Conservation (phyloP, 2,113 vertebrate species). For the Asarcornis scutulata region DNA sequence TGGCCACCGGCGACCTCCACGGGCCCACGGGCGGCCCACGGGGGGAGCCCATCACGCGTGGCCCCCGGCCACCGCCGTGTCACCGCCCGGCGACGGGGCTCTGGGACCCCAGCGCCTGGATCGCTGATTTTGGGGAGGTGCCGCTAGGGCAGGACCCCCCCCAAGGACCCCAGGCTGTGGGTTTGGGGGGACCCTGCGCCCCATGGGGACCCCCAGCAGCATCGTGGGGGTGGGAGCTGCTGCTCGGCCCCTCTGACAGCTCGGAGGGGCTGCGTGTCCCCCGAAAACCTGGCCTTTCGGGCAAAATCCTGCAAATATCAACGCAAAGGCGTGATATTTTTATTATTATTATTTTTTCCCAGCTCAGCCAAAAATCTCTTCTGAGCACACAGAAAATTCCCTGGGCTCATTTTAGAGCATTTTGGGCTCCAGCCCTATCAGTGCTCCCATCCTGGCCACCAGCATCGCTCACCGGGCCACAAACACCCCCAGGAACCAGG, state of each 20-base stretch:
- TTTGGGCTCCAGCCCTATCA: too few relatives aligned
- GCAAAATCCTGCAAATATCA: background rate
- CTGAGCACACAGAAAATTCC: background rate
- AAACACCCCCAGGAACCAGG: background rate
- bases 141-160: background rate
- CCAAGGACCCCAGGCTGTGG: background rate
- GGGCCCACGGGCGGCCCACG: background rate
- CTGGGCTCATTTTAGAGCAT: background rate
- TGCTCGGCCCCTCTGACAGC: background rate
- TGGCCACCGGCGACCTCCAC: background rate
- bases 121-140: background rate
- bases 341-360: too few relatives aligned
- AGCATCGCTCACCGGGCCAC: background rate
- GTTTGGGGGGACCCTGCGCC: too few relatives aligned
- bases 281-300: background rate
- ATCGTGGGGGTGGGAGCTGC: background rate
- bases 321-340: too few relatives aligned
- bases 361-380: background rate
- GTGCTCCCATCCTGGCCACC: background rate
- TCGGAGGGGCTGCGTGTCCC: background rate
- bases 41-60: background rate
- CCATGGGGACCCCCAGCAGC: fast-evolving
- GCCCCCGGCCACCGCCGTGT: background rate
- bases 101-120: background rate
- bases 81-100: too few relatives aligned